Evolutionary conservation across 1,140 invertebrate species (phyloP).

Genomic region (Aphaenogaster rudis): DNA sequence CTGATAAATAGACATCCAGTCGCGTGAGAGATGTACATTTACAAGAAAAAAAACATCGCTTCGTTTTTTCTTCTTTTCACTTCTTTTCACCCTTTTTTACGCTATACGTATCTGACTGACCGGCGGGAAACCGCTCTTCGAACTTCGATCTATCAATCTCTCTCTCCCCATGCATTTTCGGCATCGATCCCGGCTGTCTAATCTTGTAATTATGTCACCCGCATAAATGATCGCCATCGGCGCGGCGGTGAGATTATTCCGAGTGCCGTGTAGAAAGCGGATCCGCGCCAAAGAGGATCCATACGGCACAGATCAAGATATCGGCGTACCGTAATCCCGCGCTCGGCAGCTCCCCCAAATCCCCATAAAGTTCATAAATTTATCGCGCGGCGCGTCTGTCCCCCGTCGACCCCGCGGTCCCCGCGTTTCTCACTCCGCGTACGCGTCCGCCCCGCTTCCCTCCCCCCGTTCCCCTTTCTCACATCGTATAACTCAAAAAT

Average conservation of each 20-base stretch:
- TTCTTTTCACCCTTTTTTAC: neutral
- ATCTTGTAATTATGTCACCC: slow-evolving; percentile 39
- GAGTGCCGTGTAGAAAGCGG: slow-evolving; percentile 33
- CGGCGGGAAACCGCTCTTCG: neutral
- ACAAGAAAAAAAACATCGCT: neutral
- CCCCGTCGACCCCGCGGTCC: slow-evolving; percentile 30
- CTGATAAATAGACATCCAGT: neutral
- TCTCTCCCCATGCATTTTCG: neutral
- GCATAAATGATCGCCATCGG: slow-evolving; percentile 30
- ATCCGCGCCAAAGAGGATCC: slow-evolving; percentile 23
- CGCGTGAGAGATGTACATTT: no score
- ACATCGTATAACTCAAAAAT: slow-evolving; percentile 79
- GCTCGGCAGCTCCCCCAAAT: slow-evolving; percentile 63
- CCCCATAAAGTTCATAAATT: slow-evolving; percentile 81
- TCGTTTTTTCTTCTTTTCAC: neutral
- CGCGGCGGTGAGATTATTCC: slow-evolving; percentile 11
- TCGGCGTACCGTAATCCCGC: slow-evolving; percentile 37
- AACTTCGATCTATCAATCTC: neutral
- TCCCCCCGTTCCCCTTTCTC: neutral
- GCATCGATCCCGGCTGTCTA: neutral
- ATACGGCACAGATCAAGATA: slow-evolving; percentile 44
- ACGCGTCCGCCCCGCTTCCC: neutral
- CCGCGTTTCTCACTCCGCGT: slow-evolving; percentile 25
- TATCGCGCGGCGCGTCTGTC: slow-evolving; percentile 68
- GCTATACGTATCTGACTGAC: neutral